These are phyloP conservation scores for Aulostomus chinensis DNA, from an alignment of 2,797 vertebrate species.

Conservation along the genomic window DNA sequence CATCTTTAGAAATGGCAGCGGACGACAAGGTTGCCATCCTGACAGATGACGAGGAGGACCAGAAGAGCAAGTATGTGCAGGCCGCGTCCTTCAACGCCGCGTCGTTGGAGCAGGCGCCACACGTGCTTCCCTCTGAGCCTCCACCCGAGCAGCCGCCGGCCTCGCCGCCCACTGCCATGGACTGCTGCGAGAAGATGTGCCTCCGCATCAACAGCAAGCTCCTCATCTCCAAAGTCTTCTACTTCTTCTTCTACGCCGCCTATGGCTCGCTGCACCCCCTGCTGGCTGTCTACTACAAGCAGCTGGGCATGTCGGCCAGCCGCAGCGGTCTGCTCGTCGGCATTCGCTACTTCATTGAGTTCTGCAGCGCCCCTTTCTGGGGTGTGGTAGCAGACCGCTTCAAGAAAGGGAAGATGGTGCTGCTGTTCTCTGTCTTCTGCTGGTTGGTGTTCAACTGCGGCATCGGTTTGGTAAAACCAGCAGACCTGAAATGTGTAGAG, in stretches of 20 bases:
- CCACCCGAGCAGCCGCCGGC: conserved; percentile 34
- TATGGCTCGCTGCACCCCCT: conserved; percentile 96
- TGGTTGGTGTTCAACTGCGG: conserved; percentile 96
- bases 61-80: conserved; percentile 91
- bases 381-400: conserved; percentile 96
- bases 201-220: conserved; percentile 90
- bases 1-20: conserved; percentile 83
- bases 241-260: conserved; percentile 97
- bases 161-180: conserved; percentile 67
- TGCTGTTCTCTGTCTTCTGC: conserved; percentile 94
- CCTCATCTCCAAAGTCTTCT: conserved; percentile 95
- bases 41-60: conserved; percentile 94
- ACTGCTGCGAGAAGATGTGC: conserved; percentile 89
- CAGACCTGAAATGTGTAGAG: conserved; percentile 85
- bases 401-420: conserved; percentile 89
- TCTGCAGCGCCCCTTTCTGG: conserved; percentile 99
- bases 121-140: conserved; percentile 46
- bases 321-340: conserved; percentile 94
- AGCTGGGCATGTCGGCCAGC: conserved; percentile 92
- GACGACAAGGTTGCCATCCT: conserved; percentile 96
- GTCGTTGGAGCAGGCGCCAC: conserved; percentile 75
- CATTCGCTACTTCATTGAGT: conserved; percentile 98
- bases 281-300: conserved; percentile 94
- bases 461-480: conserved; percentile 92
- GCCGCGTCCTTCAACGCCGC: conserved; percentile 86